These are phyloP conservation scores for Oophaga pumilio DNA, from an alignment of 2,113 vertebrate genomes.

Conservation along the genomic window DNA sequence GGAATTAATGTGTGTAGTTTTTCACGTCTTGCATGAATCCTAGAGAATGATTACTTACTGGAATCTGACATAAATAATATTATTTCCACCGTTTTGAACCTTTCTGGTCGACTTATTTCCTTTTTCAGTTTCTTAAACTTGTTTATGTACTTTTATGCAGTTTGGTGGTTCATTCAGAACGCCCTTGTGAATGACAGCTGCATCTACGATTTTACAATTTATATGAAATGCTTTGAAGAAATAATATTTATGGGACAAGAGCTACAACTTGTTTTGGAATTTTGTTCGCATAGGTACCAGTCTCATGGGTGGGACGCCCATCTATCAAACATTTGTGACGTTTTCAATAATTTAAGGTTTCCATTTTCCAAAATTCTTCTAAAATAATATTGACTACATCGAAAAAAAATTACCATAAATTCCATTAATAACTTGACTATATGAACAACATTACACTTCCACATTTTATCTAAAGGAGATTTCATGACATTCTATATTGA, in stretches of 20 bases:
- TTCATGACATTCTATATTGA: too few relatives aligned
- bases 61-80: slow-evolving; percentile 24
- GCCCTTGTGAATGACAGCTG: background rate
- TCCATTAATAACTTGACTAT: too few relatives aligned
- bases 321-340: too few relatives aligned
- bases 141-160: slow-evolving; percentile 1
- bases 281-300: background rate
- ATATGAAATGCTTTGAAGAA: background rate
- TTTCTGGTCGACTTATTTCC: background rate
- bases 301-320: too few relatives aligned
- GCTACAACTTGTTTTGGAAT: background rate
- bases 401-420: too few relatives aligned
- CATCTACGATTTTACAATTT: background rate
- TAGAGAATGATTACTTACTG: slow-evolving; percentile 19
- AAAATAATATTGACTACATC: too few relatives aligned
- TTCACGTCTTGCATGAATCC: background rate
- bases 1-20: slow-evolving; percentile 19
- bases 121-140: background rate
- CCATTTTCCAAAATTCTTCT: too few relatives aligned
- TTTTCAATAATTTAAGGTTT: too few relatives aligned
- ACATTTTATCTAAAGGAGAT: too few relatives aligned
- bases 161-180: background rate
- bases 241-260: background rate
- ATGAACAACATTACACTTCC: too few relatives aligned
- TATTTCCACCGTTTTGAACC: slow-evolving; percentile 33